Evolutionary conservation across 2,797 vertebrate genomes (phyloP).

Genomic region (Catamblyrhynchus diadema): DNA sequence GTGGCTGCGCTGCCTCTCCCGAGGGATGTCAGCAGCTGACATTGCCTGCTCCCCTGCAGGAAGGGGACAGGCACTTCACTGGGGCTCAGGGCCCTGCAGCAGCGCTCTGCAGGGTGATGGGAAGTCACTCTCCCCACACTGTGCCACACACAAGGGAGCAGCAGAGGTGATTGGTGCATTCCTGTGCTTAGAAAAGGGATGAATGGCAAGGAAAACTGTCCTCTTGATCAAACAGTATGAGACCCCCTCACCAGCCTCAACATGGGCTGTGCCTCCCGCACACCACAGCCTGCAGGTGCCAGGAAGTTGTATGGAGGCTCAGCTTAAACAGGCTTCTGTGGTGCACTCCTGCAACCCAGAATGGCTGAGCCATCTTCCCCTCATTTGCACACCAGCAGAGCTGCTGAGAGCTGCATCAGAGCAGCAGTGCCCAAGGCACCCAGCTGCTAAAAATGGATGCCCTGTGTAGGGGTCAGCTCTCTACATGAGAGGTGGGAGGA

Average conservation of each 20-base stretch:
- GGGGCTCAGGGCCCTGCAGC: not conserved
- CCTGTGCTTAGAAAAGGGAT: not conserved
- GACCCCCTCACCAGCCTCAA: rapidly evolving
- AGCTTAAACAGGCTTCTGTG: not conserved
- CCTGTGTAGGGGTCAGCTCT: not conserved
- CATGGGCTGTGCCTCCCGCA: rapidly evolving
- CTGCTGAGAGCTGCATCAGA: not conserved
- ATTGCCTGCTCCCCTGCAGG: not conserved
- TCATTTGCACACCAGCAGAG: not conserved
- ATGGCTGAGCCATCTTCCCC: not conserved
- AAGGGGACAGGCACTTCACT: not conserved
- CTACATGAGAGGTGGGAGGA: not conserved
- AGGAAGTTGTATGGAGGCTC: not conserved
- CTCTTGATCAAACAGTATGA: not conserved
- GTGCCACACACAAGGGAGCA: not conserved
- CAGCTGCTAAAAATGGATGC: constrained; percentile 7
- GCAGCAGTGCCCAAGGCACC: not conserved
- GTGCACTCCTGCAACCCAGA: not conserved
- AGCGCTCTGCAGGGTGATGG: not conserved
- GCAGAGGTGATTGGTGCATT: not conserved
- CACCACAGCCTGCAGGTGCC: rapidly evolving
- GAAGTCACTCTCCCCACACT: not conserved
- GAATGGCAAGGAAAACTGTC: not conserved
- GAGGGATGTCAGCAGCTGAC: not conserved
- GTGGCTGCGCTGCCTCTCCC: not conserved